A percentile compares a stretch with the other conserved stretches of the same genome.
These are phyloP conservation scores for Platichthys stellatus DNA, from an alignment of 2,113 vertebrate species.

Conservation along the genomic window DNA sequence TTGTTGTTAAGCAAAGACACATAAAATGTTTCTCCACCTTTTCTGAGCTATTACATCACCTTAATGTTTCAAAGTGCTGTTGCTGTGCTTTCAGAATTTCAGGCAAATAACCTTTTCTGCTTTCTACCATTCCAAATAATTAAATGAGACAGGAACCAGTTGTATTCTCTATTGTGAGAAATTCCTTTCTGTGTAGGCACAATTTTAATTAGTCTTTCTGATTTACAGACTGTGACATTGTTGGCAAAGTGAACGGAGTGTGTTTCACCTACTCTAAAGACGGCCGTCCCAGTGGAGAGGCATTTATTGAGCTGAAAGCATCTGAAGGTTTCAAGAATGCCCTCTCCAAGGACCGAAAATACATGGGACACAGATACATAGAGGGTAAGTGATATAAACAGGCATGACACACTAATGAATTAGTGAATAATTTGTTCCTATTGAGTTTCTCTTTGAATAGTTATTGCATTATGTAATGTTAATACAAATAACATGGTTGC, in stretches of 20 bases:
- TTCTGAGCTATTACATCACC: too few species aligned
- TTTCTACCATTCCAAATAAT: not conserved
- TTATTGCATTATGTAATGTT: not conserved
- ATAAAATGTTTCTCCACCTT: too few species aligned
- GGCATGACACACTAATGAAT: not conserved
- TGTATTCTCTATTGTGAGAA: not conserved
- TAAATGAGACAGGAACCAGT: not conserved
- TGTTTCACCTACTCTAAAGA: conserved; percentile 88
- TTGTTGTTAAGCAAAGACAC: too few species aligned
- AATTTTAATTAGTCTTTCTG: not conserved
- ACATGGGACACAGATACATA: conserved; percentile 88
- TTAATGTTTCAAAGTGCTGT: too few species aligned
- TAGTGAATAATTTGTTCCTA: not conserved
- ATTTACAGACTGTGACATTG: conserved; percentile 83
- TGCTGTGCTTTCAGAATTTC: too few species aligned
- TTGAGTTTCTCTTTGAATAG: not conserved
- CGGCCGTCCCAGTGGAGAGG: conserved; percentile 86
- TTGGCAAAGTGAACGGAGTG: conserved; percentile 84
- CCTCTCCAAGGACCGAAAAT: conserved; percentile 86
- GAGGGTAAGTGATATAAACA: conserved; percentile 77
- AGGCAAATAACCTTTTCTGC: too few species aligned
- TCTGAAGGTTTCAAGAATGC: conserved; percentile 86
- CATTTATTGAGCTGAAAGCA: conserved; percentile 85
- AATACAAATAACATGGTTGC: not conserved
- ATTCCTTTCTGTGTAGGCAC: not conserved